Percentiles rank a stretch among this genome's conserved stretches.
Evolutionary conservation across 2,113 vertebrate genomes (phyloP).

Genomic region (Empidonax traillii): DNA sequence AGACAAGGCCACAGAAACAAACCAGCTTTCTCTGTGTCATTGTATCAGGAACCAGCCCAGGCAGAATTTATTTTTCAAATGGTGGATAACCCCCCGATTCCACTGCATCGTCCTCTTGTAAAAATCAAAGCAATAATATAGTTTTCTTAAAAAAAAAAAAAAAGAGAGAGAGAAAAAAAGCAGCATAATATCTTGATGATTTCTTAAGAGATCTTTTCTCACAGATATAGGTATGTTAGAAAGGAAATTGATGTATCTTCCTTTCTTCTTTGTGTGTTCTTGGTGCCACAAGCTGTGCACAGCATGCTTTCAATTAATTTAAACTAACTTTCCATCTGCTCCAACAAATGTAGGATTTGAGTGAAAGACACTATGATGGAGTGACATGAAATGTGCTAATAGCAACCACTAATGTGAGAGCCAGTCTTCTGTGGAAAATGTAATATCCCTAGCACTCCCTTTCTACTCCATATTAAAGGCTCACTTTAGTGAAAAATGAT

Average conservation of each 20-base stretch:
- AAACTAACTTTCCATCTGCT: constrained; percentile 78
- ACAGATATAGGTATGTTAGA: constrained; percentile 50
- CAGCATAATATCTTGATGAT: background rate
- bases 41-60: background rate
- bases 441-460: constrained; percentile 1
- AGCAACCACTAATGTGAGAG: constrained; percentile 54
- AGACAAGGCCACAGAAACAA: background rate
- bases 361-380: constrained; percentile 70
- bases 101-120: background rate
- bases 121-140: background rate
- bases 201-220: constrained; percentile 15
- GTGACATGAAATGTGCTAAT: constrained; percentile 47
- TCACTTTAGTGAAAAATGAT: constrained; percentile 58
- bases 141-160: background rate
- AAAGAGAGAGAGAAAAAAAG: too few relatives aligned
- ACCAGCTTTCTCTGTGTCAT: background rate
- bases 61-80: background rate
- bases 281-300: constrained; percentile 68
- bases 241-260: constrained; percentile 63
- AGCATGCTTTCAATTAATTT: constrained; percentile 77
- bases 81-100: background rate
- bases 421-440: constrained; percentile 63
- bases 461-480: constrained; percentile 3
- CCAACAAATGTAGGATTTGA: constrained; percentile 65
- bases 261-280: constrained; percentile 50